Evolutionary conservation across 2,797 vertebrate species (phyloP).

Genomic region (Podarcis siculus): DNA sequence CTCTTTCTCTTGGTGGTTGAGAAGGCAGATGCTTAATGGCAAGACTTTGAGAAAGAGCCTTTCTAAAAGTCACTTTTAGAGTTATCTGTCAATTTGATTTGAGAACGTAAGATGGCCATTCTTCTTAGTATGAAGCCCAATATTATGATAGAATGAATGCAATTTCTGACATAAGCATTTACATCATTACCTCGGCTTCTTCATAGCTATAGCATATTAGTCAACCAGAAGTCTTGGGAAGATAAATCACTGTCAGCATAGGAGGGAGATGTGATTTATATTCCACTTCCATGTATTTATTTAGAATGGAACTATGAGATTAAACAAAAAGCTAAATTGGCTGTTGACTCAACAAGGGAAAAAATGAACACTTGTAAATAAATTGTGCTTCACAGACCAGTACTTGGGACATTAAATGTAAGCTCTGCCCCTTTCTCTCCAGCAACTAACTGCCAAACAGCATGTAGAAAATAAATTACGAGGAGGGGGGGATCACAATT

Average conservation of each 20-base stretch:
- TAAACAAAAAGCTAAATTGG: constrained; percentile 44
- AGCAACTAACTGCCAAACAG: constrained; percentile 6
- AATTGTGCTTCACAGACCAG: not conserved
- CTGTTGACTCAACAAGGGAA: constrained; percentile 22
- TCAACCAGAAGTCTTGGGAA: constrained; percentile 21
- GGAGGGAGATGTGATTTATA: constrained; percentile 32
- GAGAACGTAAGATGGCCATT: constrained; percentile 7
- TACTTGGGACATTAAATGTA: not conserved
- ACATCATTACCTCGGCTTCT: constrained; percentile 35
- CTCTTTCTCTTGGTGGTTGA: constrained; percentile 18
- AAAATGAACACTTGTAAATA: constrained; percentile 13
- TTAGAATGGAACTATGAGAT: constrained; percentile 23
- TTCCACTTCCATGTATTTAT: constrained; percentile 39
- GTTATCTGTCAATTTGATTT: constrained; percentile 18
- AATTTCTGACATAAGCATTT: constrained; percentile 47
- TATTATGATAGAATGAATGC: constrained; percentile 34
- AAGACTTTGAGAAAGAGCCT: constrained; percentile 26
- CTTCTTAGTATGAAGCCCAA: constrained; percentile 21
- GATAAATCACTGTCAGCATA: constrained; percentile 38
- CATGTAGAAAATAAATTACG: not conserved
- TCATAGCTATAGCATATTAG: constrained; percentile 31
- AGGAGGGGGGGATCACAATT: not conserved
- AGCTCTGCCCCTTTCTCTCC: not conserved
- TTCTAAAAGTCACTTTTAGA: constrained; percentile 26
- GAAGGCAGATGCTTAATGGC: constrained; percentile 29